Evolutionary conservation across 2,797 vertebrate species (phyloP).

Genomic region (Lagodon rhomboides): DNA sequence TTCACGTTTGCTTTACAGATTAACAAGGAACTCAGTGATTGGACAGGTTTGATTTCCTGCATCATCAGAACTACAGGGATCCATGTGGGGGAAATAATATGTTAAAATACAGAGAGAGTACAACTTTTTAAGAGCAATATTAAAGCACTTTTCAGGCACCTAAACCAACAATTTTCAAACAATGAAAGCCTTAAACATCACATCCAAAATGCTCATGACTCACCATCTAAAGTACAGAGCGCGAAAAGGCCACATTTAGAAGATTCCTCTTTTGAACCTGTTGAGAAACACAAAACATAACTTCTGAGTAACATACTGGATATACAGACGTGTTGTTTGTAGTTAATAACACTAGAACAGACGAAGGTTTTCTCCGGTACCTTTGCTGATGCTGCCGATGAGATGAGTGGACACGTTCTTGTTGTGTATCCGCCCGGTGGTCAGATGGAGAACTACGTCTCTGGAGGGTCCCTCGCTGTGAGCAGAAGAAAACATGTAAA

Average conservation of each 20-base stretch:
- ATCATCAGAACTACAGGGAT: neutral
- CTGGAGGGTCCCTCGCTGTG: conserved; percentile 86
- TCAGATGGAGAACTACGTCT: conserved; percentile 93
- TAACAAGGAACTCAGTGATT: neutral
- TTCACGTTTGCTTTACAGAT: neutral
- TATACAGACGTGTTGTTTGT: neutral
- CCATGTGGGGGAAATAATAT: neutral
- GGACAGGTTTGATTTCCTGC: neutral
- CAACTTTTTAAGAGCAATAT: too few species aligned
- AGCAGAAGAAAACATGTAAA: neutral
- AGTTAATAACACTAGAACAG: neutral
- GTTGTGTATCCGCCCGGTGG: conserved; percentile 96
- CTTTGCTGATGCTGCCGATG: conserved; percentile 94
- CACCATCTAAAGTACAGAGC: conserved; percentile 97
- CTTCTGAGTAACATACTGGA: neutral
- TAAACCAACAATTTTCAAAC: too few species aligned
- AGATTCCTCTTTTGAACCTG: conserved; percentile 87
- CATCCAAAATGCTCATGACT: conserved; percentile 61
- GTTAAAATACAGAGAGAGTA: neutral
- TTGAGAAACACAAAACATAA: conserved; percentile 1
- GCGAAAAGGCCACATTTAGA: conserved; percentile 93
- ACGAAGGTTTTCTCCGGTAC: conserved; percentile 66
- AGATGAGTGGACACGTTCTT: conserved; percentile 98
- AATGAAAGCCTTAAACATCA: too few species aligned
- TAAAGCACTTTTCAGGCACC: too few species aligned